Evolutionary conservation across 1,140 invertebrate genomes (phyloP), one percentile per base, ranked within the genome.

Genomic region (Heliothis subflexa): DNA sequence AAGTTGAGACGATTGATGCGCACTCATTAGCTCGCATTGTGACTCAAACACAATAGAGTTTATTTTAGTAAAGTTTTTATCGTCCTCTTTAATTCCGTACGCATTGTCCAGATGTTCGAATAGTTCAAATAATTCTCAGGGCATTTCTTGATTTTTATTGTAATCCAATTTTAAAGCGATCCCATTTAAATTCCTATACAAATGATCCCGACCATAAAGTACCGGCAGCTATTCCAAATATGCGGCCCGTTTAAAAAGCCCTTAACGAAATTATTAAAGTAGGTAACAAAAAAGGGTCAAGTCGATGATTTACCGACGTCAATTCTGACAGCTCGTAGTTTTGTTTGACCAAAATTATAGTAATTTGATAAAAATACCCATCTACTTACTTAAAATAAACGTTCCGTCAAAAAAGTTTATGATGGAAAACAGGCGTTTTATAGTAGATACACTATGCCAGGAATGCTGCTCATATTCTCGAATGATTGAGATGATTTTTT

Each of bases 241-340:
- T 91, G 86, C 85, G 82, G 66, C 85, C 79, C 89, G 85, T 91
- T 92, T 92, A 92, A 92, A 92, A 93, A 88, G 84, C 84, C 88
- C 89, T 93, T 92, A 92, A 92, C 88, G 85, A 92, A 94, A 92
- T 91, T 91, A 92, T 93, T 90, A 93, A 83, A 86, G 81, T 76
- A 81, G 86, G 78, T 55, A 79, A 83, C 72, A 92, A 92, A 94
- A 93, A 94, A 91, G 84, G 88, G 83, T 86, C 89, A 86, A 86
- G 77, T 70, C 71, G 88, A 94, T 93, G 91, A 94, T 93, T 88
- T 91, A 94, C 90, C 81, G 87, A 90, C 89, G 89, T 93, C 93
- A 94, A 83, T 86, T 86, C 81, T 90, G 93, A 94, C 93, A 93
- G 93, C 83, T 91, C 85, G 84, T 90, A 92, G 90, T 91, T 93